phyloP scores from a whole-genome alignment of 2,888 invertebrate species.

The Eucera pruinosa region DNA sequence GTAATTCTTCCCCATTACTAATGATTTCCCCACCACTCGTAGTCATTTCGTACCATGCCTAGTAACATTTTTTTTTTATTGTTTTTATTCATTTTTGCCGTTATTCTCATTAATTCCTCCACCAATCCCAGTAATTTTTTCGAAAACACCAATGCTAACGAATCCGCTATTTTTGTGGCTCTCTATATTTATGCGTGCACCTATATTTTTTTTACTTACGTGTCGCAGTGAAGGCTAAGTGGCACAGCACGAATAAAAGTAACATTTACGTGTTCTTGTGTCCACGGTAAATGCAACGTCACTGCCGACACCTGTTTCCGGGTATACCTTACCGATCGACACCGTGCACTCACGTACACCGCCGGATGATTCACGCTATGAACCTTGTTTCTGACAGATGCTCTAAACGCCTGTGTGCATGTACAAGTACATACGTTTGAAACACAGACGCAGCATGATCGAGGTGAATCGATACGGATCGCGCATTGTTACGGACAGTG shows the following conservation, averaged over 20 bases:
- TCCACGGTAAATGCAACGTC: slow-evolving; percentile 31
- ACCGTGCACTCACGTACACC: slow-evolving; percentile 8
- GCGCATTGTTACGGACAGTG: slow-evolving; percentile 21
- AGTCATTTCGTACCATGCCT: too few relatives aligned
- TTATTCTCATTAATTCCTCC: too few relatives aligned
- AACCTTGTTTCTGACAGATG: slow-evolving; percentile 25
- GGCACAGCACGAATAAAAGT: neutral
- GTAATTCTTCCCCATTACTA: too few relatives aligned
- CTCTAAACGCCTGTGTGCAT: neutral
- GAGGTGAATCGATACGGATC: slow-evolving; percentile 37
- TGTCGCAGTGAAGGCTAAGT: neutral
- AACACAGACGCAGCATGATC: slow-evolving; percentile 13
- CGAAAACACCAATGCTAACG: too few relatives aligned
- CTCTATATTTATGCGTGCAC: too few relatives aligned
- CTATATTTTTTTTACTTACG: too few relatives aligned
- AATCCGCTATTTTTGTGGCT: too few relatives aligned
- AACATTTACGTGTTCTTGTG: slow-evolving; percentile 5
- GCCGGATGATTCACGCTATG: slow-evolving; percentile 36
- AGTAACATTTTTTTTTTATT: too few relatives aligned
- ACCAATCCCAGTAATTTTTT: too few relatives aligned
- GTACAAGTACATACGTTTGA: neutral
- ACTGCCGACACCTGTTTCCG: slow-evolving; percentile 62
- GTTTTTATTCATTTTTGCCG: too few relatives aligned
- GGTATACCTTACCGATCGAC: slow-evolving; percentile 52
- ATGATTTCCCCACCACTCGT: too few relatives aligned